Percentiles rank a stretch among this genome's conserved stretches.
Conservation (phyloP, 2,113 vertebrate species). For the Heliornis fulica region DNA sequence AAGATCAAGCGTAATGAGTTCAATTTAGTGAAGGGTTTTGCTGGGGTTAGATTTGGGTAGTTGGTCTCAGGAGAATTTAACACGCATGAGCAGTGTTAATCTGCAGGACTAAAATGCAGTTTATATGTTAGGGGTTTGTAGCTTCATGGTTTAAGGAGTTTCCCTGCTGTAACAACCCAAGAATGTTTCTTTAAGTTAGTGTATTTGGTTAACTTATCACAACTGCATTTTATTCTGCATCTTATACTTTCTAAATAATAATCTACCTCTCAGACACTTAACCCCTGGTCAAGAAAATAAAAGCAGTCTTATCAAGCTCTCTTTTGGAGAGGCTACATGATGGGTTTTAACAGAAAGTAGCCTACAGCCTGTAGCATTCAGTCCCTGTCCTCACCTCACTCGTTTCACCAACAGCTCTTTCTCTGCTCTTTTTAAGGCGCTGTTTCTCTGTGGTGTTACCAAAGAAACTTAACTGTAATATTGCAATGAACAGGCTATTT, state of each 20-base stretch:
- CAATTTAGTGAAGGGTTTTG: neutral
- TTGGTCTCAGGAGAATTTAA: neutral
- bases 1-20: neutral
- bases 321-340: neutral
- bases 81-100: neutral
- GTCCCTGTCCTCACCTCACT: neutral
- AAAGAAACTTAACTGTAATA: neutral
- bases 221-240: neutral
- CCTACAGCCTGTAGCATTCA: neutral
- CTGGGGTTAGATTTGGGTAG: neutral
- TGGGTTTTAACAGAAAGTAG: neutral
- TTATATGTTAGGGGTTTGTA: neutral
- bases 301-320: neutral
- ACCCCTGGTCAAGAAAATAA: neutral
- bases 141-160: neutral
- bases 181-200: neutral
- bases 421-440: neutral
- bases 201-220: neutral
- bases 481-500: neutral
- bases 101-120: neutral
- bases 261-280: neutral
- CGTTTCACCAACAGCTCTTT: neutral
- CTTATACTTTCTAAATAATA: neutral
- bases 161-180: neutral
- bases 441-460: neutral